Conservation (phyloP, 2,113 vertebrate genomes). For the Dolichallabes microphthalmus region DNA sequence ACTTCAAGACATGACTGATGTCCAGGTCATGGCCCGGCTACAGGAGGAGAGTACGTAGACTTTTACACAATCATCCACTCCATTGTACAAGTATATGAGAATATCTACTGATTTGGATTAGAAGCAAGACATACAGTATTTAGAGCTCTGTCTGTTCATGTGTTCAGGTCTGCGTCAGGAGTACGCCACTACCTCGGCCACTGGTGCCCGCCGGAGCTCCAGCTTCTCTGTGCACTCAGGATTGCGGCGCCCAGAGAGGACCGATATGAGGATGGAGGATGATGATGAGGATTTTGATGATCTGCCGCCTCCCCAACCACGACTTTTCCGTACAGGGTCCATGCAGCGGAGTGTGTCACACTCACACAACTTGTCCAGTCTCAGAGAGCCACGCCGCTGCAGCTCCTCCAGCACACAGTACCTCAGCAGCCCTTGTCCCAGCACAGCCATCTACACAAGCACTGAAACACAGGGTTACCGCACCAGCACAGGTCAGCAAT, state of each 20-base stretch:
- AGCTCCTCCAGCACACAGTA: constrained; percentile 81
- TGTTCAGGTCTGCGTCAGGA: constrained; percentile 89
- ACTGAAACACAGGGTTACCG: constrained; percentile 76
- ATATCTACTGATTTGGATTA: background rate
- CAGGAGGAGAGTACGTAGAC: constrained; percentile 92
- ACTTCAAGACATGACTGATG: constrained; percentile 94
- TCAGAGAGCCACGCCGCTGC: constrained; percentile 86
- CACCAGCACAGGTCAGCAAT: constrained; percentile 79
- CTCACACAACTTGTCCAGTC: constrained; percentile 94
- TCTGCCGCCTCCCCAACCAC: constrained; percentile 89
- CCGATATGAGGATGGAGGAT: constrained; percentile 83
- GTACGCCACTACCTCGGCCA: constrained; percentile 90
- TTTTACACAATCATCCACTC: background rate
- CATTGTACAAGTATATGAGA: background rate
- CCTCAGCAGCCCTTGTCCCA: constrained; percentile 80
- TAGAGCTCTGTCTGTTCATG: background rate
- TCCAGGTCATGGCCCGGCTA: constrained; percentile 97
- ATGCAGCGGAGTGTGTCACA: constrained; percentile 88
- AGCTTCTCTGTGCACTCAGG: constrained; percentile 79
- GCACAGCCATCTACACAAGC: constrained; percentile 75
- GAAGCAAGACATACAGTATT: background rate
- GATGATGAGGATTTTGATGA: constrained; percentile 90
- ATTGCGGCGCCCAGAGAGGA: constrained; percentile 76
- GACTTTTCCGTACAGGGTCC: constrained; percentile 79
- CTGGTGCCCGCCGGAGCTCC: constrained; percentile 83